These are phyloP conservation scores for Metacarcinus magister DNA, from an alignment of 2,888 invertebrate genomes.

Conservation along the genomic window DNA sequence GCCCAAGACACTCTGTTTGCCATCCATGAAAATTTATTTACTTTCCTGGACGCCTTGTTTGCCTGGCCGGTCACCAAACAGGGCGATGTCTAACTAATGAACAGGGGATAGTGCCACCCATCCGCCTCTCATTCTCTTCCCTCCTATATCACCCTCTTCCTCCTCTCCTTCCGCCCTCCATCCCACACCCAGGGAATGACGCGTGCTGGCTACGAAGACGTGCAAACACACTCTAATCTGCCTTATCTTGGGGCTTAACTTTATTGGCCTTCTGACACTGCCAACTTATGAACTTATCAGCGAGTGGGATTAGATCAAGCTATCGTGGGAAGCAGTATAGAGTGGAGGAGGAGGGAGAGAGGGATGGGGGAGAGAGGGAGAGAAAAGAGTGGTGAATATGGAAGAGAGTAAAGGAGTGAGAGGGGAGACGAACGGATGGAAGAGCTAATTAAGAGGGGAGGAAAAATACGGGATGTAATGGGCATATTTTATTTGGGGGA, in stretches of 20 bases:
- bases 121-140: slow-evolving; percentile 4
- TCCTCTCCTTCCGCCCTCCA: background rate
- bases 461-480: slow-evolving; percentile 31
- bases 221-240: slow-evolving; percentile 77
- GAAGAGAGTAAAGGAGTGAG: background rate
- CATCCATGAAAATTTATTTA: slow-evolving; percentile 60
- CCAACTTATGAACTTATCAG: slow-evolving; percentile 80
- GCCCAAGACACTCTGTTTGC: slow-evolving; percentile 54
- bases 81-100: slow-evolving; percentile 67
- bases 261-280: slow-evolving; percentile 66
- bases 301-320: slow-evolving; percentile 74
- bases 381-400: background rate
- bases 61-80: slow-evolving; percentile 63
- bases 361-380: background rate
- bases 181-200: slow-evolving; percentile 16
- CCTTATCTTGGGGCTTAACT: slow-evolving; percentile 73
- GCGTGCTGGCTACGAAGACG: slow-evolving; percentile 63
- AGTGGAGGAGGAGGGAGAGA: background rate
- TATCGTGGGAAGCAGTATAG: slow-evolving; percentile 73
- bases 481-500: slow-evolving; percentile 16
- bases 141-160: background rate
- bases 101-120: slow-evolving; percentile 31
- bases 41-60: slow-evolving; percentile 56
- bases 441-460: slow-evolving; percentile 17
- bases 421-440: background rate